Conservation (phyloP, 2,113 vertebrate species). For the Emydocephalus ijimae region DNA sequence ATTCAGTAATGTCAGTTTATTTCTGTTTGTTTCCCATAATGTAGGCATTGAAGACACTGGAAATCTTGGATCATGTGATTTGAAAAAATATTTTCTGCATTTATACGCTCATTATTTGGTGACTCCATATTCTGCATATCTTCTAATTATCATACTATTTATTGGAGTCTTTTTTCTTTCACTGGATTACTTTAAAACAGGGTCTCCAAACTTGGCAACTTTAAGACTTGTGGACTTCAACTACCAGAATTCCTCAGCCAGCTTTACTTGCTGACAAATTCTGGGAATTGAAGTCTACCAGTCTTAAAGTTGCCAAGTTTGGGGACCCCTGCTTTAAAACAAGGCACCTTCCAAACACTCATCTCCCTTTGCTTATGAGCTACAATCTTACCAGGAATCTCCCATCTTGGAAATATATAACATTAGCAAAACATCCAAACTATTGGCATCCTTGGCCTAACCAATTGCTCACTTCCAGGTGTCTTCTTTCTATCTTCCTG, state of each 20-base stretch:
- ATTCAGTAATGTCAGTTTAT: neutral
- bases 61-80: neutral
- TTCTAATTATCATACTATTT: neutral
- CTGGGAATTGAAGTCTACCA: too few species aligned
- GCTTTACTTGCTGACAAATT: too few species aligned
- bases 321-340: neutral
- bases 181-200: neutral
- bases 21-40: neutral
- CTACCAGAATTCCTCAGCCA: too few species aligned
- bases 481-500: neutral
- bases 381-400: neutral
- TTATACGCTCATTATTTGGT: neutral
- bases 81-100: neutral
- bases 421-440: neutral
- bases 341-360: neutral
- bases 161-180: neutral
- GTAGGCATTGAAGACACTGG: neutral
- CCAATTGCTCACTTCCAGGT: neutral
- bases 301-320: too few species aligned
- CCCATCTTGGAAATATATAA: neutral
- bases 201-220: neutral
- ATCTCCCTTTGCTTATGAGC: neutral
- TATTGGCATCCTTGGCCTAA: neutral
- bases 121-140: neutral
- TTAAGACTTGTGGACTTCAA: too few species aligned